Percentiles rank a stretch among this genome's conserved stretches.
These are phyloP conservation scores for Gymnocypris eckloni DNA, from an alignment of 2,797 vertebrate species.

Conservation along the genomic window DNA sequence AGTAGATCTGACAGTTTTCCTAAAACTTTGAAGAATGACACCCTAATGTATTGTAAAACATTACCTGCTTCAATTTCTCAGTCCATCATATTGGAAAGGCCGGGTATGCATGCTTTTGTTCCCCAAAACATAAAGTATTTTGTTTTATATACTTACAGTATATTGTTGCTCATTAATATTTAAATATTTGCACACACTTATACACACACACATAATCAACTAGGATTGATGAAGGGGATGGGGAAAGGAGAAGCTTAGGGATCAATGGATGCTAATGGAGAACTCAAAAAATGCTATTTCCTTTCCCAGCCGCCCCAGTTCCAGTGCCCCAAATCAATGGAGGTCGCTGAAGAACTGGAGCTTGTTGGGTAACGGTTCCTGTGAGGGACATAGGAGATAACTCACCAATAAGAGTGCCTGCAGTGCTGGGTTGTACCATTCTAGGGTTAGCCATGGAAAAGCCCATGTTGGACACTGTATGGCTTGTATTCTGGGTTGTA, in stretches of 20 bases:
- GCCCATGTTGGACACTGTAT: conserved; percentile 23
- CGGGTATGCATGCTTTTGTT: conserved; percentile 35
- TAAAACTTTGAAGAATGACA: neutral
- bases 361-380: neutral
- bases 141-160: conserved; percentile 17
- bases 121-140: neutral
- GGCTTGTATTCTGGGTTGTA: conserved; percentile 20
- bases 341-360: conserved; percentile 21
- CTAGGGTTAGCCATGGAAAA: conserved; percentile 41
- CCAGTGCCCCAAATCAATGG: conserved; percentile 23
- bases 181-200: conserved; percentile 32
- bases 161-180: conserved; percentile 37
- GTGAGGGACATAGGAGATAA: neutral
- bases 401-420: conserved; percentile 16
- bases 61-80: neutral
- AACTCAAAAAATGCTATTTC: conserved; percentile 66
- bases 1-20: neutral
- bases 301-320: conserved; percentile 10
- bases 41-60: neutral
- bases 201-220: neutral
- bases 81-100: neutral
- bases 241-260: neutral
- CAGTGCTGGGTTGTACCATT: conserved; percentile 23
- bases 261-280: conserved; percentile 9
- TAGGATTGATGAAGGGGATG: neutral